A percentile compares a stretch with the other conserved stretches of the same genome.
Evolutionary conservation across 2,797 vertebrate genomes (phyloP).

Genomic region (Anguilla anguilla): DNA sequence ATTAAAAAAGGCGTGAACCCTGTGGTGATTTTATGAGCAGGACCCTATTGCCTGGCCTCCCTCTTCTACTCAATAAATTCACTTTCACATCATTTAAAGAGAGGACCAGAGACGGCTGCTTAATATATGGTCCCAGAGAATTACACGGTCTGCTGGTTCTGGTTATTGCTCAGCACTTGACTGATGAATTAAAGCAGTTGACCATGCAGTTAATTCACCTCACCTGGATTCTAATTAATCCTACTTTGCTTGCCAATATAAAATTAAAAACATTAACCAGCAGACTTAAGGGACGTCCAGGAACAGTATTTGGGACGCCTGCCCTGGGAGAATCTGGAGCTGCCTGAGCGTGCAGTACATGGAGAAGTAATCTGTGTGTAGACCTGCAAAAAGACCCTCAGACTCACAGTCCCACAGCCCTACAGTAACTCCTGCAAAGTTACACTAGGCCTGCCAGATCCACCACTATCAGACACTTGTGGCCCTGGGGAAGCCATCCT

Average conservation of each 20-base stretch:
- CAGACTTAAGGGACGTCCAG: background rate
- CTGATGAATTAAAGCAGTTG: background rate
- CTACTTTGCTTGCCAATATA: background rate
- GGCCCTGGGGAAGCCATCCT: too few relatives aligned
- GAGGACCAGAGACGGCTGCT: background rate
- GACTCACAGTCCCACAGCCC: background rate
- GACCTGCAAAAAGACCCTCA: background rate
- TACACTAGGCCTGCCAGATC: background rate
- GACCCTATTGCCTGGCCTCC: background rate
- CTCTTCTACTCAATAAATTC: background rate
- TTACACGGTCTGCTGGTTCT: background rate
- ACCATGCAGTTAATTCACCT: background rate
- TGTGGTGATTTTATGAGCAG: background rate
- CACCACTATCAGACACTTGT: background rate
- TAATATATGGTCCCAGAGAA: conserved; percentile 1
- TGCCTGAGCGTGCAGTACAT: background rate
- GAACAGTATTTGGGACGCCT: background rate
- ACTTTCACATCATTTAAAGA: background rate
- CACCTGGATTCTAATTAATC: background rate
- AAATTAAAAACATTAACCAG: background rate
- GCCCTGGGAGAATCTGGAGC: background rate
- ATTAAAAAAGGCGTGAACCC: conserved; percentile 35
- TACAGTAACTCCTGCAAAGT: background rate
- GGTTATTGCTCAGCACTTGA: background rate
- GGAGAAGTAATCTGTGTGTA: too few relatives aligned